phyloP scores from a whole-genome alignment of 2,113 vertebrate genomes.

The Copsychus sechellarum region DNA sequence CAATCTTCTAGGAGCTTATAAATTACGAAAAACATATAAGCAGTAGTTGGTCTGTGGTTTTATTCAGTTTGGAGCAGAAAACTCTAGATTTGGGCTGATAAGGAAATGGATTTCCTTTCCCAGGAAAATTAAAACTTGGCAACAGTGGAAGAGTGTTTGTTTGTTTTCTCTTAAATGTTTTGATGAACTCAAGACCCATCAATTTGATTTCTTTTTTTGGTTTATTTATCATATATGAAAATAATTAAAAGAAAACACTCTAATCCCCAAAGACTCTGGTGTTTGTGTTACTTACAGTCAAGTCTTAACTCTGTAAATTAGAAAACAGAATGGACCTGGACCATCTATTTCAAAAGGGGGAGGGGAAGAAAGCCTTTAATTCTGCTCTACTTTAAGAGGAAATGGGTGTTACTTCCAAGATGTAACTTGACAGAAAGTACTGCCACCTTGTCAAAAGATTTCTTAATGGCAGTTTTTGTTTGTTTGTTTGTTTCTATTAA shows the following conservation, averaged over 20 bases:
- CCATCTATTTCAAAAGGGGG: not conserved
- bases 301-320: not conserved
- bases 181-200: not conserved
- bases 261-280: not conserved
- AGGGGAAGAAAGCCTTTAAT: not conserved
- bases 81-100: not conserved
- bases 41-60: not conserved
- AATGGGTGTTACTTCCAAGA: not conserved
- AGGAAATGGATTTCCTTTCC: constrained; percentile 19
- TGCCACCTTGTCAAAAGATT: not conserved
- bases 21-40: not conserved
- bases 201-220: not conserved
- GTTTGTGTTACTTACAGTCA: not conserved
- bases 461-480: not conserved
- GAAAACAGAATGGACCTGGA: not conserved
- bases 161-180: constrained; percentile 27
- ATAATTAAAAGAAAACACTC: constrained; percentile 43
- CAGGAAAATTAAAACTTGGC: constrained; percentile 9
- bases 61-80: not conserved
- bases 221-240: constrained; percentile 33
- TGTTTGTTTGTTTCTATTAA: not conserved
- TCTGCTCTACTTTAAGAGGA: not conserved
- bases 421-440: not conserved
- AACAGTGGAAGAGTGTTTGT: not conserved
- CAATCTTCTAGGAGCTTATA: not conserved